phyloP scores from a whole-genome alignment of 23 tunicate species.

The Halocynthia aurantium region DNA sequence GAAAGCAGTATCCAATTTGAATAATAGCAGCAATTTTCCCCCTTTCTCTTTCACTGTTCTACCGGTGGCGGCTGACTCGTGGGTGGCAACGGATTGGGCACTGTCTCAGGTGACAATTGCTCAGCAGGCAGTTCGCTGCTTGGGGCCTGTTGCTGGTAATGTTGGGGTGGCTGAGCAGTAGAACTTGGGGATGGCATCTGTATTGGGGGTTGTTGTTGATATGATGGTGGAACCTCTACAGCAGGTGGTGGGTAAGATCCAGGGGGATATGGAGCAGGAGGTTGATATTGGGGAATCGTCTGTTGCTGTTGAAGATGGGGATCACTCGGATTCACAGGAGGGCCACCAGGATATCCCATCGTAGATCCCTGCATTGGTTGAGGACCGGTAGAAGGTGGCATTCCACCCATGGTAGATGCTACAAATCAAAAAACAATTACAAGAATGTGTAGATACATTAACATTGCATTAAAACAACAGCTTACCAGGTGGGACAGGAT shows the following conservation, averaged over 20 bases:
- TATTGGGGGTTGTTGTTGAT: slow-evolving; percentile 5
- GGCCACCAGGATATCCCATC: too few relatives aligned
- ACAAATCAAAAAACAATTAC: too few relatives aligned
- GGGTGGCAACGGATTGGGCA: too few relatives aligned
- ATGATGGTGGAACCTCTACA: slow-evolving; percentile 4
- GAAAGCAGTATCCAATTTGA: too few relatives aligned
- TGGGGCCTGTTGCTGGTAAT: background rate
- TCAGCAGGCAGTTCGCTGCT: background rate
- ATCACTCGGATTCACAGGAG: slow-evolving; percentile 1
- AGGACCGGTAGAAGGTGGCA: background rate
- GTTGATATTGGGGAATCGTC: slow-evolving; percentile 8
- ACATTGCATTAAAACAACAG: background rate
- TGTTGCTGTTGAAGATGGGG: slow-evolving; percentile 6
- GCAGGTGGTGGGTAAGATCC: slow-evolving; percentile 6
- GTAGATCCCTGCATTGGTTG: slow-evolving; percentile 12
- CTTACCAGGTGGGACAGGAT: slow-evolving; percentile 14
- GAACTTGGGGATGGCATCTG: background rate
- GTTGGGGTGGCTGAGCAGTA: background rate
- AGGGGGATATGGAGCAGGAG: background rate
- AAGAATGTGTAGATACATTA: too few relatives aligned
- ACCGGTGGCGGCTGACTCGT: too few relatives aligned
- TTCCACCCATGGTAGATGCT: too few relatives aligned
- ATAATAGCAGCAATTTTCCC: too few relatives aligned
- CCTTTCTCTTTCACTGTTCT: too few relatives aligned
- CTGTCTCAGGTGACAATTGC: background rate